phyloP scores from a whole-genome alignment of 2,797 vertebrate genomes.

The Xiphorhynchus erythropygius region DNA sequence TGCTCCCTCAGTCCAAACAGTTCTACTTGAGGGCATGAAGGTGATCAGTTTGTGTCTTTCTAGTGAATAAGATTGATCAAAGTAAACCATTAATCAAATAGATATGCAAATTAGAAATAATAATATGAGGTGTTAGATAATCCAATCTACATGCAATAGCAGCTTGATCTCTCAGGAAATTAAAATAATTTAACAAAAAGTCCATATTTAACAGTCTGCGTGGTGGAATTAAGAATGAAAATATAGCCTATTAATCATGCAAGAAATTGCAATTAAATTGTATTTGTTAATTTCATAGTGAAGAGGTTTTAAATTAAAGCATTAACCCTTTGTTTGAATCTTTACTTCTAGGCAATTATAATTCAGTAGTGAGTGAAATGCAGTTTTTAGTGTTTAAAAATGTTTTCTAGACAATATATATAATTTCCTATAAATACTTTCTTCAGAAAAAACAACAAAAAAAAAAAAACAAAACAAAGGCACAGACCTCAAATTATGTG shows the following conservation, averaged over 20 bases:
- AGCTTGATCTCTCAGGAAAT: slow-evolving; percentile 75
- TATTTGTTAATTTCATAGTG: slow-evolving; percentile 65
- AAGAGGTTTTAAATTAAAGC: slow-evolving; percentile 57
- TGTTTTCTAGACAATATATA: background rate
- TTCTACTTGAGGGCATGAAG: slow-evolving; percentile 24
- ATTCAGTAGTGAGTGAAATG: background rate
- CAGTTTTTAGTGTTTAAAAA: background rate
- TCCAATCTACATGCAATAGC: slow-evolving; percentile 56
- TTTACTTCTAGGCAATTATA: background rate
- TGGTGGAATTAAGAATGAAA: slow-evolving; percentile 70
- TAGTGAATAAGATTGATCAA: slow-evolving; percentile 61
- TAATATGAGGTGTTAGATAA: slow-evolving; percentile 67
- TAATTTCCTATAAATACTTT: background rate
- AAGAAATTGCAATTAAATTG: slow-evolving; percentile 66
- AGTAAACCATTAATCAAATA: slow-evolving; percentile 70
- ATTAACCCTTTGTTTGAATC: slow-evolving; percentile 44
- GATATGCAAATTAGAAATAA: slow-evolving; percentile 72
- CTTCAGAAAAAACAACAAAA: background rate
- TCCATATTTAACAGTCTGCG: slow-evolving; percentile 61
- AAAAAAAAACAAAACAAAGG: background rate
- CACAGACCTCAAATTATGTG: background rate
- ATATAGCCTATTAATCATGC: slow-evolving; percentile 73
- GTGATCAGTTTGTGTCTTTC: slow-evolving; percentile 42
- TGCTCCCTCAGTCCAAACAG: background rate
- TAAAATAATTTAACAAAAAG: slow-evolving; percentile 73